Evolutionary conservation across 2,113 vertebrate species (phyloP).

Genomic region (Salvelinus alpinus): DNA sequence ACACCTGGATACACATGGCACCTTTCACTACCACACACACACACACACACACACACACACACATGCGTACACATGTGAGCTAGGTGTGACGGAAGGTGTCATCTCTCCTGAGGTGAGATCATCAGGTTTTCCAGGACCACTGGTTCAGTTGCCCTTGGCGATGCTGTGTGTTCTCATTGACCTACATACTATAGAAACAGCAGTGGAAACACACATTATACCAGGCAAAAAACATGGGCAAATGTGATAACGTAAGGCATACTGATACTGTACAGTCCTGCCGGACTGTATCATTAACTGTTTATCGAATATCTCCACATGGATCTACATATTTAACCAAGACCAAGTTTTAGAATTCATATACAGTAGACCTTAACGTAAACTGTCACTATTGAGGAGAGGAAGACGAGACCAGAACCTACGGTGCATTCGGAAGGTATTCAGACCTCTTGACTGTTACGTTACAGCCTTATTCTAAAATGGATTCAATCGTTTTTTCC

Average conservation of each 20-base stretch:
- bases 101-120: conserved; percentile 62
- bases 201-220: neutral
- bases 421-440: neutral
- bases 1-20: conserved; percentile 78
- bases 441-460: too few relatives aligned
- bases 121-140: conserved; percentile 64
- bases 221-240: neutral
- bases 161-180: conserved; percentile 56
- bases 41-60: neutral
- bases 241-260: neutral
- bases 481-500: too few relatives aligned
- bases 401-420: too few relatives aligned
- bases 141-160: conserved; percentile 59
- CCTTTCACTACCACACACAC: conserved; percentile 10
- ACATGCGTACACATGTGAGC: neutral
- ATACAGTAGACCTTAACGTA: too few relatives aligned
- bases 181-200: conserved; percentile 11
- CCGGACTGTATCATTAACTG: too few relatives aligned
- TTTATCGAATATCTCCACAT: neutral
- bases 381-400: too few relatives aligned
- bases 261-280: neutral
- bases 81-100: conserved; percentile 53
- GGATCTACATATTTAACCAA: neutral
- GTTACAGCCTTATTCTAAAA: too few relatives aligned
- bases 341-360: too few relatives aligned